These are phyloP conservation scores for Saxicola maurus DNA, from an alignment of 2,797 vertebrate genomes.

Conservation along the genomic window DNA sequence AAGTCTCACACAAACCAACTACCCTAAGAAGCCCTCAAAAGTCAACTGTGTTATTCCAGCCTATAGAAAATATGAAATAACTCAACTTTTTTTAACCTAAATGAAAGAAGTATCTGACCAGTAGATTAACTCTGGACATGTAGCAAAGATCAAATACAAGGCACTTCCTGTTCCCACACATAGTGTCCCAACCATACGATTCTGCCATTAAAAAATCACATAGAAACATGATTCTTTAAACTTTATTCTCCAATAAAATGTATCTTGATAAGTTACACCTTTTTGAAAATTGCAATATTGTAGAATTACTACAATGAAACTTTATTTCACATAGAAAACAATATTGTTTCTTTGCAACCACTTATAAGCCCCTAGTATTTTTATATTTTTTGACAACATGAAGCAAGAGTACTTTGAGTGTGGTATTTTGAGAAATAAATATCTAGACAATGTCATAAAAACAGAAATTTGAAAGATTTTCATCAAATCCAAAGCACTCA, in stretches of 20 bases:
- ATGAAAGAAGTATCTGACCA: not conserved
- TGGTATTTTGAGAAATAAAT: not conserved
- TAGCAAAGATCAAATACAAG: not conserved
- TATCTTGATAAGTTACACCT: not conserved
- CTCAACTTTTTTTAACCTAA: not conserved
- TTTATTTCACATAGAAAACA: not conserved
- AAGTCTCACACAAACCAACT: not conserved
- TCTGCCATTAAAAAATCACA: not conserved
- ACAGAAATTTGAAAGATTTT: not conserved
- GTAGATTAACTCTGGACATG: not conserved
- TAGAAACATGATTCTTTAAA: fast-evolving
- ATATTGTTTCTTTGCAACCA: not conserved
- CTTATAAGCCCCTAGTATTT: not conserved
- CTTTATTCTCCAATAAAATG: not conserved
- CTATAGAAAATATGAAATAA: not conserved
- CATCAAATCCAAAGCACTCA: not conserved
- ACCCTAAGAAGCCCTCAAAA: not conserved
- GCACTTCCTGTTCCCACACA: not conserved
- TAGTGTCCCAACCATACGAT: not conserved
- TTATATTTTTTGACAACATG: not conserved
- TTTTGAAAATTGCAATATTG: not conserved
- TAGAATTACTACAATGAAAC: not conserved
- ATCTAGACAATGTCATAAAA: not conserved
- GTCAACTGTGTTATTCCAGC: not conserved
- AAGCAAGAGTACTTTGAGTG: not conserved